Conservation (phyloP, 2,113 vertebrate species). For the Tetrax tetrax region DNA sequence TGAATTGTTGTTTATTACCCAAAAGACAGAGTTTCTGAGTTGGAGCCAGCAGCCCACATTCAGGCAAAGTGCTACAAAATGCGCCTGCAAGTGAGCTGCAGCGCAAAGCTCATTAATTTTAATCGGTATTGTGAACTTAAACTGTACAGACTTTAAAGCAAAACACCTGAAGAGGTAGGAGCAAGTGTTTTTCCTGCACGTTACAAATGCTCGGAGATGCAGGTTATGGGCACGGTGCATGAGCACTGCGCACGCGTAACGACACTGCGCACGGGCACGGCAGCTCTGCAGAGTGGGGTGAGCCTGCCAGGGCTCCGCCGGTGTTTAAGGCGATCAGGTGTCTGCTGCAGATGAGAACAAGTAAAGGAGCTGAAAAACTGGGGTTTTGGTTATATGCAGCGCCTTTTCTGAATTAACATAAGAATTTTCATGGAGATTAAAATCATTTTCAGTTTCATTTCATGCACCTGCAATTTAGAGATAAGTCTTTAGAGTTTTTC, state of each 20-base stretch:
- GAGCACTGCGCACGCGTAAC: accelerated
- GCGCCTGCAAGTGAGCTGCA: neutral
- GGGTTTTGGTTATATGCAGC: neutral
- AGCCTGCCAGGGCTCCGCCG: neutral
- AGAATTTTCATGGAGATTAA: neutral
- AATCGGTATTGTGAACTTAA: neutral
- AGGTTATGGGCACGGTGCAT: accelerated
- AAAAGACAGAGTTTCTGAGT: neutral
- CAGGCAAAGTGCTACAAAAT: neutral
- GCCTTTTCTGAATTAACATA: neutral
- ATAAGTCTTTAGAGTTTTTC: neutral
- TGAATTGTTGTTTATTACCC: neutral
- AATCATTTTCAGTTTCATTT: neutral
- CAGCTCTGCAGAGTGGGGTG: neutral
- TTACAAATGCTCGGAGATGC: neutral
- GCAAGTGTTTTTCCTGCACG: neutral
- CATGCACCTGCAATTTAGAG: neutral
- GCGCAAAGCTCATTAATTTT: slow-evolving; percentile 6
- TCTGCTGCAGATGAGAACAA: neutral
- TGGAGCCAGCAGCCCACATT: neutral
- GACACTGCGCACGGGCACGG: accelerated
- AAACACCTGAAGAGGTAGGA: slow-evolving; percentile 11
- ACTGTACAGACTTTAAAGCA: neutral
- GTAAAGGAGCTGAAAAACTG: neutral
- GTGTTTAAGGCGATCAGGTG: neutral